Evolutionary conservation across 2,113 vertebrate genomes (phyloP), one percentile per base, ranked within the genome.

Genomic region (Seriola rivoliana): DNA sequence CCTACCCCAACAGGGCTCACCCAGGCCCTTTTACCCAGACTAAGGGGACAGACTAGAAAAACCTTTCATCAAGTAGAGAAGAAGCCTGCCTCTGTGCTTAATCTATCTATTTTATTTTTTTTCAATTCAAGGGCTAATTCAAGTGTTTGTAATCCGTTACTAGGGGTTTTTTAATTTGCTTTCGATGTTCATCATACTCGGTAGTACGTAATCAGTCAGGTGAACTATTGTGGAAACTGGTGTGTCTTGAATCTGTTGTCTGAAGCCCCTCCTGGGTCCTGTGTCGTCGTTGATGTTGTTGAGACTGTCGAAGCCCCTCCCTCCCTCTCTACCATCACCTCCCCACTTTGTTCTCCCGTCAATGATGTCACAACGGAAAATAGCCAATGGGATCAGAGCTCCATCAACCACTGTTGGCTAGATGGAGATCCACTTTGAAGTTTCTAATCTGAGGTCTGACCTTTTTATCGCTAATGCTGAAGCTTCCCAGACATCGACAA

Each of bases 111-210:
- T 38, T 38, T 2, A 46, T 58, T 25, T 17, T 75, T 80, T 94
- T 93, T 92, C 66, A 88, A 95, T 93, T 94, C 88, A 96, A 96
- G 95, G 95, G 95, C 95, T 96, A 96, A 93, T 91, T 94, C 91
- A 81, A 86, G 80, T 85, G 84, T 94, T 92, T 91, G 81, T 91
- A 70, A 91, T 87, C 85, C 46, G 55, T 80, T 62, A 65, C 69
- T 71, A 60, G 54, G 64, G 76, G 88, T 91, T 87, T 90, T 87
- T 82, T 72, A 3, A 38, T 84, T 92, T 87, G 81, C 85, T 66
- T 84, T 90, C 54, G 25, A 68, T 69, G 82, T 83, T 79, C 68
- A 82, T 92, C 80, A 70, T 79, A 71, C 60, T 88, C 76, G 42
- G 64, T 78, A 67, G 69, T 78, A 38, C 23, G 7, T 46, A 16